A percentile compares a stretch with the other conserved stretches of the same genome.
phyloP scores from a whole-genome alignment of 2,888 invertebrate species.

The Tolmerus cingulatus region DNA sequence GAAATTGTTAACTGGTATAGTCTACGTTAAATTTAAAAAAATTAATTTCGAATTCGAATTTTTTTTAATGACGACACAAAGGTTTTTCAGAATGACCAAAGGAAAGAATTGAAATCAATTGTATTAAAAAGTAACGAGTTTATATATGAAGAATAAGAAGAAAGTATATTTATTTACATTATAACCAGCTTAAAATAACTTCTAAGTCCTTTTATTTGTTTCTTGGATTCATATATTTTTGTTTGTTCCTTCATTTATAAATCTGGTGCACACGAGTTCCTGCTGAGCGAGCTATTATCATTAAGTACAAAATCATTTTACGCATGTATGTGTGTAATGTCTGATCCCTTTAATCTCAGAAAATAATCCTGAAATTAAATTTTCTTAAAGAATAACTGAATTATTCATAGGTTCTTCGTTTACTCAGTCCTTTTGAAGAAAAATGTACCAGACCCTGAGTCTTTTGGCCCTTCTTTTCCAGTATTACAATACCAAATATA shows the following conservation, averaged over 20 bases:
- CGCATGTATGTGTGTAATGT: not conserved
- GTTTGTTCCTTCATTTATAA: not conserved
- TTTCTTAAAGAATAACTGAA: not conserved
- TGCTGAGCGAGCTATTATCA: not conserved
- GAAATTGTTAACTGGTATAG: not conserved
- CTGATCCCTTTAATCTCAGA: not conserved
- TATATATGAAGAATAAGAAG: not conserved
- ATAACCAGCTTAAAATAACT: not conserved
- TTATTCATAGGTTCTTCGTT: not conserved
- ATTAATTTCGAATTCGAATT: not conserved
- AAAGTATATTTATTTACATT: not conserved
- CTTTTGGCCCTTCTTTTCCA: not conserved
- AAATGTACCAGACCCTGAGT: not conserved
- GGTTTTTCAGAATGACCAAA: too few relatives aligned
- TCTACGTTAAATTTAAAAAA: too few relatives aligned
- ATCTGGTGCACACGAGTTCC: not conserved
- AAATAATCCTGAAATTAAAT: not conserved
- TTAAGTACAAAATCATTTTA: not conserved
- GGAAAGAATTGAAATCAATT: too few relatives aligned
- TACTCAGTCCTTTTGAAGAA: not conserved
- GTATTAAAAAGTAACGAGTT: too few relatives aligned
- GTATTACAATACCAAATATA: not conserved
- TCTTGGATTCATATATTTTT: not conserved
- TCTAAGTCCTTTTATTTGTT: not conserved
- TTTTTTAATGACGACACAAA: too few relatives aligned